Conservation (phyloP, 2,113 vertebrate species). For the Microcebus lehilahytsara region DNA sequence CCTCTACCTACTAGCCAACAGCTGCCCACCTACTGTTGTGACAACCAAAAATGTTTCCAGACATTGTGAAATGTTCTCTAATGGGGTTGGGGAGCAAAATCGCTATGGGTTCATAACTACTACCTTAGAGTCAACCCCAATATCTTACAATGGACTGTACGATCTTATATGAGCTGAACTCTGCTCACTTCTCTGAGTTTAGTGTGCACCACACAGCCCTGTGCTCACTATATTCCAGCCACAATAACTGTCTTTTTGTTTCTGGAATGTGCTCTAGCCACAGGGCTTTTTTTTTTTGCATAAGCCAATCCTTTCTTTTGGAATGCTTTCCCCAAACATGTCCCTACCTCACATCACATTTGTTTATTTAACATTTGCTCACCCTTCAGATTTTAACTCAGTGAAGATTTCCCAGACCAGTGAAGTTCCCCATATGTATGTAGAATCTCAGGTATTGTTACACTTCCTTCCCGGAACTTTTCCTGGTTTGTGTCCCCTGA, state of each 20-base stretch:
- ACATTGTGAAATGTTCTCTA: neutral
- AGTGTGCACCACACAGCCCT: neutral
- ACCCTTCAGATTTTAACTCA: neutral
- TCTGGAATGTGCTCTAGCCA: neutral
- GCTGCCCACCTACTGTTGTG: neutral
- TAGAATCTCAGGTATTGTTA: neutral
- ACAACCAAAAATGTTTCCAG: neutral
- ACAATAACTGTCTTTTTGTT: neutral
- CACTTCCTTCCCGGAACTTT: neutral
- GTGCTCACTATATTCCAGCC: neutral
- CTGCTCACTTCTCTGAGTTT: neutral
- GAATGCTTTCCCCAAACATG: neutral
- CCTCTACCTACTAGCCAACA: neutral
- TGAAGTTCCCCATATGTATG: neutral
- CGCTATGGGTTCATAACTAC: neutral
- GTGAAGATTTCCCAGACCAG: neutral
- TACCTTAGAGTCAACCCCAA: neutral
- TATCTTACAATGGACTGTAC: neutral
- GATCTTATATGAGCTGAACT: neutral
- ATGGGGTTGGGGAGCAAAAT: neutral
- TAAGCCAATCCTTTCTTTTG: neutral
- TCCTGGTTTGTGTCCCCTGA: neutral
- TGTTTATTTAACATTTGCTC: slow-evolving; percentile 8
- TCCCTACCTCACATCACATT: neutral
- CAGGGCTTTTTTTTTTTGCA: neutral